Evolutionary conservation across 2,113 vertebrate species (phyloP).

Genomic region (Actinemys pallida): DNA sequence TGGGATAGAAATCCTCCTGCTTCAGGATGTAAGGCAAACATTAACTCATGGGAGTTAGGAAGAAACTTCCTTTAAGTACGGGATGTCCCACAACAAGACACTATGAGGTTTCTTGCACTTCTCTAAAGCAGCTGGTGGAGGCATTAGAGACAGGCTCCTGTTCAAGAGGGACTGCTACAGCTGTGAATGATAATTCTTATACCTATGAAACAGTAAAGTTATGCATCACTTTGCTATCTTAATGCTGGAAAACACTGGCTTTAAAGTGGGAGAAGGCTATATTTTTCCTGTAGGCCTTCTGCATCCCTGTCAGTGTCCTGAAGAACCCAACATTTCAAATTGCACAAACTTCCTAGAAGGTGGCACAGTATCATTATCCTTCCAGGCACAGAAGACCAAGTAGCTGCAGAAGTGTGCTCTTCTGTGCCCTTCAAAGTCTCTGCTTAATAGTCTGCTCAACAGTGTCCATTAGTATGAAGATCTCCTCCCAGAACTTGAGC

Average conservation of each 20-base stretch:
- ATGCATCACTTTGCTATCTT: neutral
- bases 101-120: neutral
- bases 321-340: neutral
- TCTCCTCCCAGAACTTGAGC: neutral
- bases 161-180: neutral
- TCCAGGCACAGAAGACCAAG: neutral
- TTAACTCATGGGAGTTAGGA: neutral
- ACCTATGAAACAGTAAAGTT: neutral
- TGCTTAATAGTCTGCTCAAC: neutral
- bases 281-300: neutral
- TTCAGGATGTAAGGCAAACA: neutral
- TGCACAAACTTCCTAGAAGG: neutral
- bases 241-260: neutral
- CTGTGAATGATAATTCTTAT: neutral
- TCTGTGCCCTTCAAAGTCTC: neutral
- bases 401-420: neutral
- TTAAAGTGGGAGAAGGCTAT: neutral
- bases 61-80: neutral
- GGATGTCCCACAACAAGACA: neutral
- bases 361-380: neutral
- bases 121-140: neutral
- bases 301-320: neutral
- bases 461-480: neutral
- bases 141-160: accelerated
- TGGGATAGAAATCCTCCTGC: neutral